phyloP scores from a whole-genome alignment of 2,888 invertebrate genomes.

The Campaea margaritaria region DNA sequence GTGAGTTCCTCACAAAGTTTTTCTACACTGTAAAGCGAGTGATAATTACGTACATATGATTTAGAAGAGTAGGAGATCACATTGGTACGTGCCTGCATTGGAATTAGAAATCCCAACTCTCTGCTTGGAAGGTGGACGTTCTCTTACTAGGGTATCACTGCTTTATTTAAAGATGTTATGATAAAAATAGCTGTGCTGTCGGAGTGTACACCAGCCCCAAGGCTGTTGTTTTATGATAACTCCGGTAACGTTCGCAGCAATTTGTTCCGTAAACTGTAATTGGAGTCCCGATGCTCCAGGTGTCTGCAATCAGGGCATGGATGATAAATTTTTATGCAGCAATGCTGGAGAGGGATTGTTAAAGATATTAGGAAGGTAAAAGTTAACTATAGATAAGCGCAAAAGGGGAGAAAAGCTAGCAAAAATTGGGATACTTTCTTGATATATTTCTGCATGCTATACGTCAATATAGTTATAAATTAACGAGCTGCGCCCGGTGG shows the following conservation, averaged over 20 bases:
- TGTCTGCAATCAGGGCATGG: slow-evolving; percentile 42
- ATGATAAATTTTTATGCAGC: slow-evolving; percentile 43
- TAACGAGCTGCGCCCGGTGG: too few species aligned
- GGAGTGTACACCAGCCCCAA: slow-evolving; percentile 13
- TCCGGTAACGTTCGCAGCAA: slow-evolving; percentile 35
- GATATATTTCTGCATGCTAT: too few species aligned
- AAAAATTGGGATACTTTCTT: neutral
- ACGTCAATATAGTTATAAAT: too few species aligned
- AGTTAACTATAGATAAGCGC: neutral
- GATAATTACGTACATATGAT: too few species aligned
- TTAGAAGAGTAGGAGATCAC: too few species aligned
- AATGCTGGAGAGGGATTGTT: slow-evolving; percentile 20
- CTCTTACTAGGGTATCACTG: too few species aligned
- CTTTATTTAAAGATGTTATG: neutral
- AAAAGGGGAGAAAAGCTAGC: neutral
- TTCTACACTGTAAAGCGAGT: too few species aligned
- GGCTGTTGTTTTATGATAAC: slow-evolving; percentile 44
- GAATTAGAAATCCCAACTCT: too few species aligned
- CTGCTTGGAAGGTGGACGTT: too few species aligned
- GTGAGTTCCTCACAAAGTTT: too few species aligned
- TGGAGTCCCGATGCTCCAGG: slow-evolving; percentile 41
- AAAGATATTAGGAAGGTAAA: slow-evolving; percentile 19
- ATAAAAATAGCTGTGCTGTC: neutral
- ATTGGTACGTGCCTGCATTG: too few species aligned
- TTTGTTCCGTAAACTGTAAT: slow-evolving; percentile 43